Base-by-base conservation (phyloP, 2,888 invertebrate genomes). In the Plagiodera versicolora region DNA sequence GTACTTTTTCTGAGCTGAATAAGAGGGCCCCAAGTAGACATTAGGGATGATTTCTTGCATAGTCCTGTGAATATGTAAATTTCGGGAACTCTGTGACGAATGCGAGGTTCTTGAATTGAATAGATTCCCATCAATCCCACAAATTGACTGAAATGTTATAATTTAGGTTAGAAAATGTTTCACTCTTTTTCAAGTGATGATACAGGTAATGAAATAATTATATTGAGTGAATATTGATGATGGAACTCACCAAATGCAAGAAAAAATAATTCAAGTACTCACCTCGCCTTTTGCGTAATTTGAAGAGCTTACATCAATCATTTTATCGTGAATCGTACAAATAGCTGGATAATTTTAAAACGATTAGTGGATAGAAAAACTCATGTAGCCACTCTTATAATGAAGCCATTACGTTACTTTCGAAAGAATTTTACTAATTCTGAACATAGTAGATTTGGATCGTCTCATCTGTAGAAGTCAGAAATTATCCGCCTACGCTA, bases 1-100 rank as follows among this genome's bases (percentile, higher is more conserved):
- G 76, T 84, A 85, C 50, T 83, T 82, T 69, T 82, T 83, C 71
- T 83, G 83, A 17, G 88, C 88, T 53, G 86, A 82, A 56, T 85
- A 85, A 75, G 87, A 87, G 2, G 88, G 87, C 17, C 88, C 89
- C 14, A 89, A 81, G 74, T 81, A 89, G 19, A 89, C 77, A 10
- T 87, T 86, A 35, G 87, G 87, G 59, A 88, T 79, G 28, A 89
- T 85, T 78, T 89, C 88, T 81, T 87, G 84, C 83, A 83, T 82
- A 58, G 78, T 79, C 56, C 51, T 60, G 32, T 52, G 45, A 30
- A 56, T 32, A 45, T 57, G 49, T 44, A 60, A 52, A 54, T 65
- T 58, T 18, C 49, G 56, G 16, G 59, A 47, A 19, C 46, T 52
- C 44, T 58, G 47, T 32, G 60, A 57, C 44, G 60, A 47, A 47